Evolutionary conservation across 2,113 vertebrate genomes (phyloP), one percentile per base, ranked within the genome.

Genomic region (Acanthisitta chloris): DNA sequence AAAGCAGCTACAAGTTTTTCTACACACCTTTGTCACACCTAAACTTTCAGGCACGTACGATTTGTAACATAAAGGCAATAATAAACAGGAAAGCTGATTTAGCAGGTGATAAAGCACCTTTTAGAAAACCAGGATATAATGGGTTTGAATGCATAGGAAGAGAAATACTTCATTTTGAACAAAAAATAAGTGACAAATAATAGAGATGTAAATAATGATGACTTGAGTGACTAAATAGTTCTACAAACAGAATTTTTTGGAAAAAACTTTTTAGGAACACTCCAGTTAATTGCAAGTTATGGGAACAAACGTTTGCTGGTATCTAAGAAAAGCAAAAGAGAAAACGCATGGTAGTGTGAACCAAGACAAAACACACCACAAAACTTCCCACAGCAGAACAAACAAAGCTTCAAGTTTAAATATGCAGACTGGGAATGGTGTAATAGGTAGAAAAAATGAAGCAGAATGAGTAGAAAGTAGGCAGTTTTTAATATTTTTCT

Each of bases 21-120:
- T 12, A 36, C 0, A 1, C 28, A 62, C 8, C 42, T 70, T 28
- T 48, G 23, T 59, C 31, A 67, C 3, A 20, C 2, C 1, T 43
- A 51, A 83, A 52, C 7, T 62, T 71, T 42, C 8, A 79, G n/a
- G 55, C 15, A 70, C 9, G 4, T 17, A n/a, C n/a, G 13, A 3
- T 69, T 33, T 29, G 16, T 18, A 33, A 65, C 5, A 33, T 6
- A 36, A 82, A 49, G 92, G 24, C 36, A 78, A 3, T 13, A 69
- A 49, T 15, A 62, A 76, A 80, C 2, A 54, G 38, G 29, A 85
- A 71, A 67, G 21, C 7, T 54, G 65, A 70, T 31, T 42, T 45
- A 69, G 45, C 5, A 72, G 13, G 17, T 23, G 8, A 4, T 23
- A 54, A 65, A 8, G 85, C 17, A 94, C 57, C 10, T 72, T 82